Evolutionary conservation across 2,888 invertebrate species (phyloP).

Genomic region (Lycia hirtaria): DNA sequence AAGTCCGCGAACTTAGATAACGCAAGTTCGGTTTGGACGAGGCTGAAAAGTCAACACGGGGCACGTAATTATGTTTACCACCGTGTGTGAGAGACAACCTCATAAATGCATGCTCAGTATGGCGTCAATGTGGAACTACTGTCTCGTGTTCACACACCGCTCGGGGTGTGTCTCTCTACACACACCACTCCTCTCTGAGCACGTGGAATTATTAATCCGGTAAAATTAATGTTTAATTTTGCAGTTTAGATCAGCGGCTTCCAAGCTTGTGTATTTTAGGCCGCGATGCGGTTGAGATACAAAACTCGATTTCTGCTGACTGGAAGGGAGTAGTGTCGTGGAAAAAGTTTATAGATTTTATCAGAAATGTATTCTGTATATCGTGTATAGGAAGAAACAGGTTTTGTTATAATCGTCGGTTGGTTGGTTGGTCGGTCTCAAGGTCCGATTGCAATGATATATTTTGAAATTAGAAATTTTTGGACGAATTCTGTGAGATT

Average conservation of each 20-base stretch:
- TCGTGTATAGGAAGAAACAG: too few relatives aligned
- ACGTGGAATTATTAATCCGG: constrained; percentile 36
- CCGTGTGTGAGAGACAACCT: constrained; percentile 47
- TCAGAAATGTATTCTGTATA: too few relatives aligned
- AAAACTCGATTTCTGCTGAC: too few relatives aligned
- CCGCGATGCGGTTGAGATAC: background rate
- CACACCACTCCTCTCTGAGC: constrained; percentile 31
- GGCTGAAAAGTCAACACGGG: constrained; percentile 50
- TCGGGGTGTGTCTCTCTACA: constrained; percentile 3
- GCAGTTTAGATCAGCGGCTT: constrained; percentile 14
- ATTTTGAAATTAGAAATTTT: too few relatives aligned
- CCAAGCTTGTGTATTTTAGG: background rate
- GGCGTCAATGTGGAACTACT: constrained; percentile 22
- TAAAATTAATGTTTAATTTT: constrained; percentile 35
- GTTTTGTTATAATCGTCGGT: too few relatives aligned
- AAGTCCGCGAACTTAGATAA: too few relatives aligned
- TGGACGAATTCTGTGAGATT: too few relatives aligned
- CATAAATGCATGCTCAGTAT: constrained; percentile 49
- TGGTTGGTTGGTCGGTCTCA: too few relatives aligned
- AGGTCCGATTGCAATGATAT: too few relatives aligned
- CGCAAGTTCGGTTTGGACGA: too few relatives aligned
- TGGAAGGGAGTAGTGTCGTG: too few relatives aligned
- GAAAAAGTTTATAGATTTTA: too few relatives aligned
- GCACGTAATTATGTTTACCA: constrained; percentile 60
- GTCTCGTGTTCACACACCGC: background rate